Evolutionary conservation across 2,888 invertebrate species (phyloP).

Genomic region (Platypus cylindrus): DNA sequence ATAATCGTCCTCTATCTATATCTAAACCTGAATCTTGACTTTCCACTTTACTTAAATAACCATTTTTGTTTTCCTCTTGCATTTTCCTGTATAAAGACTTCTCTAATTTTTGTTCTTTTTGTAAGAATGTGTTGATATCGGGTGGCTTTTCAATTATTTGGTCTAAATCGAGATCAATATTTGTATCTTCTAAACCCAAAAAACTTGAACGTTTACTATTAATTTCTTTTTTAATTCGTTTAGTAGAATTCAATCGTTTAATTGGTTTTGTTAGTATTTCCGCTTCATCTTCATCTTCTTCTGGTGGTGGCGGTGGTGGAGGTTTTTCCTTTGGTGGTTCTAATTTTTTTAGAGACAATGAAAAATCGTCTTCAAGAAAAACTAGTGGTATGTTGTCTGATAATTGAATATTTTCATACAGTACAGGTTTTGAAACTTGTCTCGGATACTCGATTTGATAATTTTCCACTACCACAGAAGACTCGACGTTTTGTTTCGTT

Average conservation of each 20-base stretch:
- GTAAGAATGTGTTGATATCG: conserved; percentile 68
- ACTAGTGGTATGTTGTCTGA: conserved; percentile 26
- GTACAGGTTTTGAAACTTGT: conserved; percentile 30
- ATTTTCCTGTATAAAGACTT: conserved; percentile 57
- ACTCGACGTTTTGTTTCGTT: conserved; percentile 1
- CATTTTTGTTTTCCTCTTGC: conserved; percentile 26
- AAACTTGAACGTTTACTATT: conserved; percentile 75
- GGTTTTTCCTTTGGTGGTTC: conserved; percentile 41
- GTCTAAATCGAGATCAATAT: conserved; percentile 58
- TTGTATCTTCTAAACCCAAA: conserved; percentile 66
- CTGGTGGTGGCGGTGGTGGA: conserved; percentile 43
- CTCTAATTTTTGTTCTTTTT: conserved; percentile 66
- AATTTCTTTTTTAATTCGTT: conserved; percentile 75
- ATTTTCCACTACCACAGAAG: conserved; percentile 3
- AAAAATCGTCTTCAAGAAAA: conserved; percentile 34
- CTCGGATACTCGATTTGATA: conserved; percentile 9
- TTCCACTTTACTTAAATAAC: conserved; percentile 36
- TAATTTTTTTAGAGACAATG: conserved; percentile 44
- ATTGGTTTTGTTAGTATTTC: conserved; percentile 32
- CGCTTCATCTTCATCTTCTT: conserved; percentile 59
- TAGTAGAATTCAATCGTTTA: conserved; percentile 67
- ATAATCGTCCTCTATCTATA: conserved; percentile 42
- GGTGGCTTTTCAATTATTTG: conserved; percentile 49
- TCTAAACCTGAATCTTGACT: conserved; percentile 72
- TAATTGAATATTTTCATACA: conserved; percentile 38